Evolutionary conservation across 2,888 invertebrate species (phyloP).

Genomic region (Serripes groenlandicus): DNA sequence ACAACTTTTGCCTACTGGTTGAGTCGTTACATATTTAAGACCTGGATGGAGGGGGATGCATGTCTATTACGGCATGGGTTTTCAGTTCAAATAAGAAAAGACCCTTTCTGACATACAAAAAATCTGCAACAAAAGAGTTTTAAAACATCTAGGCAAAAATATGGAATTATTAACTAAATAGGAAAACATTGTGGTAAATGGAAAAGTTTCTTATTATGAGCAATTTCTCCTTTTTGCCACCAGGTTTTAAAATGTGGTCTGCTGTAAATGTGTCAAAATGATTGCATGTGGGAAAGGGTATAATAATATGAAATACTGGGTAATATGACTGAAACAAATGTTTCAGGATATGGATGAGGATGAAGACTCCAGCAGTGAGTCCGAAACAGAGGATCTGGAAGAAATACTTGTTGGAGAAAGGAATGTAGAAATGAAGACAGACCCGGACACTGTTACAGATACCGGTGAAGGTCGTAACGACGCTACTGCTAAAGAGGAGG

Average conservation of each 20-base stretch:
- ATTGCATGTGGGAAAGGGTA: not conserved
- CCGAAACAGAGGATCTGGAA: conserved; percentile 53
- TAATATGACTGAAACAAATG: not conserved
- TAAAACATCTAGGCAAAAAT: no score
- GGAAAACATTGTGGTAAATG: no score
- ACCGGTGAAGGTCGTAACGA: not conserved
- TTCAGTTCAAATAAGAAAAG: no score
- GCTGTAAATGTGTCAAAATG: not conserved
- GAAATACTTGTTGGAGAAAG: conserved; percentile 44
- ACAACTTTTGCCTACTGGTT: no score
- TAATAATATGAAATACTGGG: not conserved
- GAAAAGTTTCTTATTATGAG: not conserved
- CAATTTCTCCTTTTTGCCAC: not conserved
- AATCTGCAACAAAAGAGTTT: no score
- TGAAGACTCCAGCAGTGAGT: conserved; percentile 57
- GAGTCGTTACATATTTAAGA: no score
- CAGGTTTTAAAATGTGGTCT: not conserved
- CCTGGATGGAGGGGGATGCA: no score
- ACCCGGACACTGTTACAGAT: not conserved
- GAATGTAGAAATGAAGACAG: not conserved
- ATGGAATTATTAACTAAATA: no score
- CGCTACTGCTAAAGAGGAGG: not conserved
- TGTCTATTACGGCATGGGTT: no score
- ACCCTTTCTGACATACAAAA: no score
- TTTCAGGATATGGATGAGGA: conserved; percentile 46